Evolutionary conservation across 2,113 vertebrate genomes (phyloP), one percentile per base, ranked within the genome.

Genomic region (Gadus chalcogrammus): DNA sequence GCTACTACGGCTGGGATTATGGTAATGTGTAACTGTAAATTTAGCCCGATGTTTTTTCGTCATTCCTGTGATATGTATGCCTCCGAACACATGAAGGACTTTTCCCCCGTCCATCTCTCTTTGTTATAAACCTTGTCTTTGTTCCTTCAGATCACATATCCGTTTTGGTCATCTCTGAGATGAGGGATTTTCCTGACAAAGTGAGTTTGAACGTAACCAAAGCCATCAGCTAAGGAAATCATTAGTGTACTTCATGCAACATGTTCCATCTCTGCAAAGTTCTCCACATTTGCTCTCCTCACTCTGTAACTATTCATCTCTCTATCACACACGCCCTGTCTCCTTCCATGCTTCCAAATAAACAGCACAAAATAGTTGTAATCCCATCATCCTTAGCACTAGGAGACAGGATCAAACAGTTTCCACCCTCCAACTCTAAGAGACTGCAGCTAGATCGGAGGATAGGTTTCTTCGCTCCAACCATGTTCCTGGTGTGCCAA

Each of bases 1-100:
- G 80, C 85, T 87, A 89, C 88, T 82, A 82, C 79, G 75, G 77
- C 38, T 80, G 69, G 77, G 76, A 79, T 65, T 75, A 79, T 71
- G 66, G 82, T 79, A 74, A 76, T 77, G 72, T 75, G 79, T 78
- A 76, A 84, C 70, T 60, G 72, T 22, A 68, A 56, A 62, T 77
- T 85, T 80, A 74, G 79, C 76, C 59, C 78, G 20, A 74, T 69
- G 35, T 78, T 69, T 35, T 69, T 69, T 79, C 78, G 72, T 83
- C 77, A 77, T 76, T 73, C 74, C 68, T 61, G 68, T 72, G 9
- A 35, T 16, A 61, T 17, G 18, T 73, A 62, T 68, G 66, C 75
- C 69, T 22, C 61, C 59, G 12, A 13, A 27, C 20, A 12, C 35
- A 64, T 80, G 69, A 73, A 64, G 76, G 70, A 69, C 66, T 76